Evolutionary conservation across 2,888 invertebrate genomes (phyloP).

Genomic region (Parnassius glacialis): DNA sequence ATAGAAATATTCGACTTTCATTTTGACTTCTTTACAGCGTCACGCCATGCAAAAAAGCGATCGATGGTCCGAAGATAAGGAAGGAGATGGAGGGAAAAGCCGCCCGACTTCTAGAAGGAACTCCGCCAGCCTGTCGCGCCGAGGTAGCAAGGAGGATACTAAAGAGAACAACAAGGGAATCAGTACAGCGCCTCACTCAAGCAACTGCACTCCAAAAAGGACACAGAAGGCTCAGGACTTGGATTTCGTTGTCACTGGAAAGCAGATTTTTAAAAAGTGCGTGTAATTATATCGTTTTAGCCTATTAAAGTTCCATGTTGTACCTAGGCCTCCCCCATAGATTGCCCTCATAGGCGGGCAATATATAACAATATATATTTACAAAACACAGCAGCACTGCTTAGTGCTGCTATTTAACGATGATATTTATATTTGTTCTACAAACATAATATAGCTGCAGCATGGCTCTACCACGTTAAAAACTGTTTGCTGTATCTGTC

Average conservation of each 20-base stretch:
- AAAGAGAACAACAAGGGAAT: conserved; percentile 36
- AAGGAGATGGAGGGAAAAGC: conserved; percentile 43
- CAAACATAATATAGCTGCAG: no score
- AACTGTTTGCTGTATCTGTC: no score
- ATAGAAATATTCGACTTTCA: no score
- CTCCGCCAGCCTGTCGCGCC: conserved; percentile 54
- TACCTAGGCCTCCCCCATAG: no score
- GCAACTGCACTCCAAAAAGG: conserved; percentile 56
- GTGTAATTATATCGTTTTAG: not conserved
- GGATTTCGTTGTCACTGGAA: conserved; percentile 67
- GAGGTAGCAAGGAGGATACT: conserved; percentile 51
- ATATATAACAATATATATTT: no score
- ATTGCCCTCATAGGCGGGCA: no score
- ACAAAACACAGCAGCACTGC: no score
- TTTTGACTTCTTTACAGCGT: not conserved
- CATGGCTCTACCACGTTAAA: no score
- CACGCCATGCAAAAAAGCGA: conserved; percentile 21
- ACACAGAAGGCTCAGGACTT: conserved; percentile 44
- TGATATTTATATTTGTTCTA: no score
- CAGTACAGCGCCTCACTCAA: conserved; percentile 39
- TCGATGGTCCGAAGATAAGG: conserved; percentile 42
- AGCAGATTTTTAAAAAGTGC: conserved; percentile 61
- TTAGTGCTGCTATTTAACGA: no score
- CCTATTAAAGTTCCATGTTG: no score
- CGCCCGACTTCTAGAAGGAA: conserved; percentile 55